phyloP scores from a whole-genome alignment of 2,113 vertebrate species.

The Cyanoramphus novaezelandiae region DNA sequence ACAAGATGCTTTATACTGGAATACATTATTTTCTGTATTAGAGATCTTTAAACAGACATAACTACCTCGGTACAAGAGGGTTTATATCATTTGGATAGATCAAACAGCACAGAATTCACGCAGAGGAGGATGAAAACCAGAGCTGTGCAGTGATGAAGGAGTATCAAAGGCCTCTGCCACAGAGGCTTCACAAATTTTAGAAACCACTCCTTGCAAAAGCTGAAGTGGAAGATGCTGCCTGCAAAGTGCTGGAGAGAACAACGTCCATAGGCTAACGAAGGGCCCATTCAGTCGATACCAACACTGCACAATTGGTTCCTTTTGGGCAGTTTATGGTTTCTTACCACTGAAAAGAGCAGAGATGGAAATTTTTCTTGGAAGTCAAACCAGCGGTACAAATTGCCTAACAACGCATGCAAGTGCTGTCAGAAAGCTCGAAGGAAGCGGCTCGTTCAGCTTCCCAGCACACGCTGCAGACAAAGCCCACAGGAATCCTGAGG shows the following conservation, averaged over 20 bases:
- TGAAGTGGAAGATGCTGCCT: neutral
- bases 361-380: neutral
- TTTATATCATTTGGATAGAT: neutral
- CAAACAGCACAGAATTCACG: rapidly evolving
- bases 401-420: neutral
- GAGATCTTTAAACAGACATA: neutral
- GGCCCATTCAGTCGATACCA: neutral
- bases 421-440: neutral
- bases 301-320: neutral
- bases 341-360: neutral
- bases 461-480: neutral
- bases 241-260: neutral
- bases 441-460: neutral
- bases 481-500: neutral
- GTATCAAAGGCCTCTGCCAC: neutral
- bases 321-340: neutral
- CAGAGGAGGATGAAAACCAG: neutral
- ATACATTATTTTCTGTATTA: neutral
- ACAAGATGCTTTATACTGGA: neutral
- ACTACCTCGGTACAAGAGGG: neutral
- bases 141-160: neutral
- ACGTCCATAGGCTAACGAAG: rapidly evolving
- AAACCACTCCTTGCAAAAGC: neutral
- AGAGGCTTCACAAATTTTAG: neutral
- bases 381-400: neutral